phyloP scores from a whole-genome alignment of 2,888 invertebrate genomes.

The Syrphus vitripennis region DNA sequence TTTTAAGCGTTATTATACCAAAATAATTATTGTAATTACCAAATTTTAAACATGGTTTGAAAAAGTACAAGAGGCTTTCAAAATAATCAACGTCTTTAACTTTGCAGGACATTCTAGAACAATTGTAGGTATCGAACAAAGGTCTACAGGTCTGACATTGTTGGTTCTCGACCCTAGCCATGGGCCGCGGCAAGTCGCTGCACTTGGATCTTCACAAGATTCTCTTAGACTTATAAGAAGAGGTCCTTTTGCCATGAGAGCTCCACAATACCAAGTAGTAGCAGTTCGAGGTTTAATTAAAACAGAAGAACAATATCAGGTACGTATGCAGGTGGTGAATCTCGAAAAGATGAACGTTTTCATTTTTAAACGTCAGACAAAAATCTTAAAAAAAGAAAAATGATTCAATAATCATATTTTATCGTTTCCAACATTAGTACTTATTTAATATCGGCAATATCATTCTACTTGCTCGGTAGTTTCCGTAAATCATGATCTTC shows the following conservation, averaged over 20 bases:
- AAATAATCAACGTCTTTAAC: background rate
- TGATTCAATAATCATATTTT: too few relatives aligned
- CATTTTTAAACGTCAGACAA: background rate
- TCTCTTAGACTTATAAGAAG: slow-evolving; percentile 87
- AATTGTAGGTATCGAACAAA: slow-evolving; percentile 92
- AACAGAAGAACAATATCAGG: slow-evolving; percentile 89
- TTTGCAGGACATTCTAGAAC: slow-evolving; percentile 92
- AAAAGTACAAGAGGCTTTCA: background rate
- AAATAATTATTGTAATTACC: background rate
- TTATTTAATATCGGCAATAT: too few relatives aligned
- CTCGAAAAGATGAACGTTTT: background rate
- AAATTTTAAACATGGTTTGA: background rate
- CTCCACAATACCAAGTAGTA: slow-evolving; percentile 93
- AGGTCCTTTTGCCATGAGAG: slow-evolving; percentile 89
- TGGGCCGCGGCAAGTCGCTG: slow-evolving; percentile 89
- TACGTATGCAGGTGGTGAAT: slow-evolving; percentile 76
- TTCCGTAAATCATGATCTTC: too few relatives aligned
- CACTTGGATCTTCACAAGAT: slow-evolving; percentile 81
- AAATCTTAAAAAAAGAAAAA: too few relatives aligned
- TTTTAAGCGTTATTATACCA: background rate
- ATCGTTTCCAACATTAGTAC: too few relatives aligned
- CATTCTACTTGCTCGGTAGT: too few relatives aligned
- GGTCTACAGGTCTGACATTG: slow-evolving; percentile 86
- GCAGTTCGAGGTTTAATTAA: slow-evolving; percentile 89
- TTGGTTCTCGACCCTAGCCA: slow-evolving; percentile 93